Conservation (phyloP, 2,888 invertebrate genomes). For the Notodonta ziczac region DNA sequence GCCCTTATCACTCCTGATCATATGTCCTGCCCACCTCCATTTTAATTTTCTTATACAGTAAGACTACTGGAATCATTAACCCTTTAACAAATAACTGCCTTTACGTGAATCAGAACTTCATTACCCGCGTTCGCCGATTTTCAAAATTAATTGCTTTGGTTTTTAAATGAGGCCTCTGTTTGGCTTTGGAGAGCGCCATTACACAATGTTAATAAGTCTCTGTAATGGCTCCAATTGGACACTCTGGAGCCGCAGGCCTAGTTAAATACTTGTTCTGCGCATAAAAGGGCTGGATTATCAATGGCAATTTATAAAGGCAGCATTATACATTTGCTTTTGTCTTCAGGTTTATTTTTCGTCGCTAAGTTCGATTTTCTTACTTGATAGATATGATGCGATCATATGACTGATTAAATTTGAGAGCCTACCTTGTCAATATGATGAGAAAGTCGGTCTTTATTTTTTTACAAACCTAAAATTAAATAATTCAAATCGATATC, state of each 20-base stretch:
- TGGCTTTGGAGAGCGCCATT: constrained; percentile 36
- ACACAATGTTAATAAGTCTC: constrained; percentile 43
- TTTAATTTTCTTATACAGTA: too few species aligned
- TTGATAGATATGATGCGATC: too few species aligned
- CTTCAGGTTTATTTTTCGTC: too few species aligned
- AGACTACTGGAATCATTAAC: not conserved
- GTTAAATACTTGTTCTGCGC: not conserved
- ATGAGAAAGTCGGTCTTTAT: too few species aligned
- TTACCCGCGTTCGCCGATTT: not conserved
- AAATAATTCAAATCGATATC: too few species aligned
- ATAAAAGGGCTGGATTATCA: not conserved
- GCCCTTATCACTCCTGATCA: too few species aligned
- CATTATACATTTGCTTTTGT: not conserved
- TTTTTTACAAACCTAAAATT: too few species aligned
- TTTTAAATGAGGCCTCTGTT: not conserved
- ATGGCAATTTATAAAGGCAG: not conserved
- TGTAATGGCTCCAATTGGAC: constrained; percentile 29
- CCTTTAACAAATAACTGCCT: not conserved
- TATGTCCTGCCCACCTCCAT: too few species aligned
- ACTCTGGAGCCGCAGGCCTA: not conserved
- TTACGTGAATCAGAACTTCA: not conserved
- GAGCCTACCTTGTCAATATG: too few species aligned
- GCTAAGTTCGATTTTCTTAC: too few species aligned
- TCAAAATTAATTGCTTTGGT: not conserved
- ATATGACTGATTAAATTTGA: too few species aligned